Base-by-base conservation (phyloP, 2,113 vertebrate species). In the Corythoichthys haematopterus region DNA sequence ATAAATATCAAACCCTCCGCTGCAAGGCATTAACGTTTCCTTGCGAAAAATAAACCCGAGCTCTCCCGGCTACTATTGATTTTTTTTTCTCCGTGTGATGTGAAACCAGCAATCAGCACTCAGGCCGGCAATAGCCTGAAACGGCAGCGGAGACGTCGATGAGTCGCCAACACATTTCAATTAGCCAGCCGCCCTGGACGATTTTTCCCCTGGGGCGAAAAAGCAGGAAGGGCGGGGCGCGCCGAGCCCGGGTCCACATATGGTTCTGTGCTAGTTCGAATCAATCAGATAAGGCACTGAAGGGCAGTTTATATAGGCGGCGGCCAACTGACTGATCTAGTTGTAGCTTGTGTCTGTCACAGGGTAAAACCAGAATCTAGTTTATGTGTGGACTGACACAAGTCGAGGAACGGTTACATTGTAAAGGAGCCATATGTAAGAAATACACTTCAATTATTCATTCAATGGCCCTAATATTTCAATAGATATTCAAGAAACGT, bases 121-220 rank as follows among this genome's bases (percentile, higher is more conserved):
- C 88, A 83, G 90, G 92, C 92, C 91, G 89, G 87, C 92, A 92
- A 92, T 88, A 91, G 90, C 91, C 90, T 91, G 91, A 91, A 93
- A 93, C 90, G 72, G 85, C 90, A 93, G 92, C 90, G 69, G 81
- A 92, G 92, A 90, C 92, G 88, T 92, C 89, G 90, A 93, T 87
- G 91, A 92, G 91, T 93, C 91, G 92, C 90, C 90, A 91, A 92
- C 92, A 93, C 93, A 91, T 92, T 93, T 93, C 93, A 94, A 94
- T 94, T 94, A 94, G 91, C 81, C 85, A 87, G 91, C 90, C 90
- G 91, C 87, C 90, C 85, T 59, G 85, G 89, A 88, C 86, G 87
- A 92, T 92, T 87, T 90, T 87, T 92, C 91, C 91, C 91, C 83
- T 38, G 91, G 81, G 90, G 91, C 90, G 76, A 81, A 75, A 28